These are phyloP conservation scores for Thymelicus sylvestris DNA, from an alignment of 2,888 invertebrate genomes.

Conservation along the genomic window DNA sequence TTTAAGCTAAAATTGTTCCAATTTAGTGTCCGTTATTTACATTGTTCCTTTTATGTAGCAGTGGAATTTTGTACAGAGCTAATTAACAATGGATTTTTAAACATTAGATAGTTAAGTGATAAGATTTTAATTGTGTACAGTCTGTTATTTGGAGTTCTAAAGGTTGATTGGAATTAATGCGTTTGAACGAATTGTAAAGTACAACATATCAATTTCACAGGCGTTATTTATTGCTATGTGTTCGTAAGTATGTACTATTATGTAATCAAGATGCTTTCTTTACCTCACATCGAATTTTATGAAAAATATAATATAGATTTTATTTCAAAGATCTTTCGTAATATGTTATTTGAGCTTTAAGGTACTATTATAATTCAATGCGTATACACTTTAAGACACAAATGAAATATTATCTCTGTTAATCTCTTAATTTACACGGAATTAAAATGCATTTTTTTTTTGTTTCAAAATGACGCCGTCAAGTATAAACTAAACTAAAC, in stretches of 20 bases:
- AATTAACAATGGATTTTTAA: conserved; percentile 9
- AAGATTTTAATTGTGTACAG: conserved; percentile 12
- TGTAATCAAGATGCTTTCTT: neutral
- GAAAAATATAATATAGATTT: too few species aligned
- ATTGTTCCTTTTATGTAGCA: neutral
- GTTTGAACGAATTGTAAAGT: neutral
- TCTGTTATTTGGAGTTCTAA: neutral
- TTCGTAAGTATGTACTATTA: neutral
- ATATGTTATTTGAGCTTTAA: too few species aligned
- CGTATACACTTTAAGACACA: too few species aligned
- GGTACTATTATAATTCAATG: too few species aligned
- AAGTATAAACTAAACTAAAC: too few species aligned
- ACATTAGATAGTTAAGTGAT: neutral
- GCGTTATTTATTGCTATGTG: neutral
- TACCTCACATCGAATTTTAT: too few species aligned
- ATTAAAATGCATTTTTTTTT: too few species aligned
- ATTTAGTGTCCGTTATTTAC: neutral
- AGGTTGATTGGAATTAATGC: neutral
- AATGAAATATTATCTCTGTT: too few species aligned
- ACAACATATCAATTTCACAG: conserved; percentile 7
- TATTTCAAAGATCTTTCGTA: too few species aligned
- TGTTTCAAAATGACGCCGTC: too few species aligned
- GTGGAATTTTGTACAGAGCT: conserved; percentile 6
- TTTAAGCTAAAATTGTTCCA: neutral
- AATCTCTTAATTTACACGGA: too few species aligned